Percentiles rank a stretch among this genome's conserved stretches.
phyloP scores from a whole-genome alignment of 2,888 invertebrate species.

The Pollenia griseotomentosa region DNA sequence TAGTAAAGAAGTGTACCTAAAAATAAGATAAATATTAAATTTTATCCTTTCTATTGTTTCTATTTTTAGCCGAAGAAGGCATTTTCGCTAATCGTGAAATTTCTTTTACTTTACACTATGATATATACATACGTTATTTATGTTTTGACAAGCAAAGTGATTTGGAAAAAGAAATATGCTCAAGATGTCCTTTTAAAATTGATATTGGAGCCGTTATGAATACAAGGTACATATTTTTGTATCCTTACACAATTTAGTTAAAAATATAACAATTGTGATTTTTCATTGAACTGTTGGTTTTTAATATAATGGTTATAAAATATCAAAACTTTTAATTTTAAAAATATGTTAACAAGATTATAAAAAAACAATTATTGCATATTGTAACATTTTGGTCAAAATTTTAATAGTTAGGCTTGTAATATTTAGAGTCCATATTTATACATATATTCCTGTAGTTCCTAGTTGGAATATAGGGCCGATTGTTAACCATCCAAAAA shows the following conservation, averaged over 20 bases:
- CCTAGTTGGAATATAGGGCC: too few species aligned
- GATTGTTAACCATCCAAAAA: too few species aligned
- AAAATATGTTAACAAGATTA: not conserved
- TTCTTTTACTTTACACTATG: constrained; percentile 96
- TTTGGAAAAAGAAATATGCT: constrained; percentile 91
- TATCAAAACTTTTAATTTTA: not conserved
- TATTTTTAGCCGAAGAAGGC: constrained; percentile 84
- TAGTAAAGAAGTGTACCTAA: not conserved
- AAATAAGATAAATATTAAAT: not conserved
- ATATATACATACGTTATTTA: constrained; percentile 96
- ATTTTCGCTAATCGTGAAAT: constrained; percentile 93
- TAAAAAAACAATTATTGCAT: not conserved
- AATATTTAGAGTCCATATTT: too few species aligned
- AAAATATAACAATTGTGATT: not conserved
- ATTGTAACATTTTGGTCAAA: too few species aligned
- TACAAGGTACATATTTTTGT: constrained; percentile 74
- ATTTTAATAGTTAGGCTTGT: too few species aligned
- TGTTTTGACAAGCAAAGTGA: constrained; percentile 93
- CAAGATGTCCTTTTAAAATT: constrained; percentile 94
- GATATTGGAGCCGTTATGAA: constrained; percentile 95
- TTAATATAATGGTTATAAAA: too few species aligned
- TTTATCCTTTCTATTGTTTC: constrained; percentile 19
- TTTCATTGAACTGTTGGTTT: too few species aligned
- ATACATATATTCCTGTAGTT: too few species aligned
- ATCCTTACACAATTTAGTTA: not conserved